Evolutionary conservation across 2,797 vertebrate genomes (phyloP), one percentile per base, ranked within the genome.

Genomic region (Prunella strophiata): DNA sequence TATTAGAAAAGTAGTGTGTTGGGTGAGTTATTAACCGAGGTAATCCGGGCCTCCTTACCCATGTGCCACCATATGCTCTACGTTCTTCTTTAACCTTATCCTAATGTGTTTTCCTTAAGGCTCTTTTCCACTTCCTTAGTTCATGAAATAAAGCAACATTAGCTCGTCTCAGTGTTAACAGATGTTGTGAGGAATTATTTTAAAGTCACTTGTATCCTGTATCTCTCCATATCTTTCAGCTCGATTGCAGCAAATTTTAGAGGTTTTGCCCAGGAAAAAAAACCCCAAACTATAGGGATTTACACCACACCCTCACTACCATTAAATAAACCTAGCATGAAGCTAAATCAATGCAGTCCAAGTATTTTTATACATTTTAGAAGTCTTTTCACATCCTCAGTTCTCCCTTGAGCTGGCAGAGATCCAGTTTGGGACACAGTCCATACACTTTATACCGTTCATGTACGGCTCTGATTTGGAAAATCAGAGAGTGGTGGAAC

Each of bases 81-180:
- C 5, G 32, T 74, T 94, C 92, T 88, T 96, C 95, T 73, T 91
- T 92, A 83, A 86, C 61, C 83, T 86, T 89, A 68, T 82, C 73
- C 94, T 96, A 90, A 97, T 95, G 94, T 91, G 85, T 97, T 97
- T 97, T 96, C 97, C 94, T 94, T 96, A 97, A 89, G 94, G 80
- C 92, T 85, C 54, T 91, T 96, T 97, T 96, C 94, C 96, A 95
- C 86, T 85, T 96, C 96, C 94, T 94, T 54, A 71, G 93, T 96
- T 96, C 95, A 95, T 94, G 93, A 96, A 97, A 95, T 94, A 96
- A 97, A 97, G 87, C 93, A 97, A 96, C 91, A 65, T 93, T 96
- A 95, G 87, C 88, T 93, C 0, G 10, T 93, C 83, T 97, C 94
- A 92, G 79, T 81, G 91, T 89, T 96, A 96, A 95, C 96, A 97